These are phyloP conservation scores for Plutomurus gul DNA, from an alignment of 1,140 invertebrate genomes.

Conservation along the genomic window DNA sequence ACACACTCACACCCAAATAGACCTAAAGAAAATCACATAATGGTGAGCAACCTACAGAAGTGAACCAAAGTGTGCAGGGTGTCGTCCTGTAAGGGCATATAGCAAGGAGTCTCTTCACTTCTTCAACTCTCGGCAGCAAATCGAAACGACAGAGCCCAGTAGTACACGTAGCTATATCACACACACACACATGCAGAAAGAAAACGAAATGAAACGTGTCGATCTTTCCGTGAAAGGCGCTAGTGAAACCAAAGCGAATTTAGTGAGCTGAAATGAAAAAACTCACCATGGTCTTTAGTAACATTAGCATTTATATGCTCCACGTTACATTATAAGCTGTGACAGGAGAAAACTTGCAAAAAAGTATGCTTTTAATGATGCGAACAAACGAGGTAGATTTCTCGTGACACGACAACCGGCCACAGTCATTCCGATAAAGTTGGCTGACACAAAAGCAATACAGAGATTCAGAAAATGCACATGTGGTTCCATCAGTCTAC, in stretches of 20 bases:
- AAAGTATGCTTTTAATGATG: conserved; percentile 26
- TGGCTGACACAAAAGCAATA: background rate
- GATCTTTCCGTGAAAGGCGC: background rate
- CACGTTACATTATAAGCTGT: background rate
- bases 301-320: conserved; percentile 7
- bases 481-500: too few relatives aligned
- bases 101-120: background rate
- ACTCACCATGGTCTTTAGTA: conserved; percentile 9
- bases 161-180: too few relatives aligned
- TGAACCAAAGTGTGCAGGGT: background rate
- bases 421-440: background rate
- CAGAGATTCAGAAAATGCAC: background rate
- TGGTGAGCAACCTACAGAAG: too few relatives aligned
- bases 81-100: background rate
- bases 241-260: conserved; percentile 24
- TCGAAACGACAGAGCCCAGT: background rate
- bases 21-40: conserved; percentile 11
- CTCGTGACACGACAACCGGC: background rate
- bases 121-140: too few relatives aligned
- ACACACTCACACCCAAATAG: background rate
- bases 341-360: conserved; percentile 1
- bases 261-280: conserved; percentile 32
- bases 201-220: conserved; percentile 31
- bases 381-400: conserved; percentile 11
- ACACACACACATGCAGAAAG: background rate